phyloP scores from a whole-genome alignment of 2,113 vertebrate species.

The Uria aalge region DNA sequence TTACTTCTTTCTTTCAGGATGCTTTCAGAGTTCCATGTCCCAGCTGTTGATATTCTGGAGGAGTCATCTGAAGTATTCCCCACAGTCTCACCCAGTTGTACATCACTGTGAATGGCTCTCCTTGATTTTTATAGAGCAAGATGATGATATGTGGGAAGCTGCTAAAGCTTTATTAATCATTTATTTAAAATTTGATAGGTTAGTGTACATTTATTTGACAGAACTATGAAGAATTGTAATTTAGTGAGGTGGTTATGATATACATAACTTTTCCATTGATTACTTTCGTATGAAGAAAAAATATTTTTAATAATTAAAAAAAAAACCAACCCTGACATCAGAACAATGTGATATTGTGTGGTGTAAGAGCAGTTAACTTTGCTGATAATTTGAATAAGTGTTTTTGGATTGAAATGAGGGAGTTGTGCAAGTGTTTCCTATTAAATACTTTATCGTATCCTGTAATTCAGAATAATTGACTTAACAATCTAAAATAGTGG shows the following conservation, averaged over 20 bases:
- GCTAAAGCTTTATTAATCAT: conserved; percentile 78
- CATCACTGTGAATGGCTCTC: conserved; percentile 86
- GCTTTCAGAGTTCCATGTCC: conserved; percentile 66
- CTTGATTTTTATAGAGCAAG: conserved; percentile 89
- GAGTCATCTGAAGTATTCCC: conserved; percentile 27
- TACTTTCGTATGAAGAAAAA: not conserved
- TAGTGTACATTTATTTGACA: not conserved
- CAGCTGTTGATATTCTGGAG: conserved; percentile 78
- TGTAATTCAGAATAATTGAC: conserved; percentile 1
- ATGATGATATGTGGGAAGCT: conserved; percentile 95
- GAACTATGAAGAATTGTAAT: not conserved
- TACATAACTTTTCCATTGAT: not conserved
- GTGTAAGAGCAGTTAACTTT: not conserved
- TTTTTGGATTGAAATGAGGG: not conserved
- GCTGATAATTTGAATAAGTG: not conserved
- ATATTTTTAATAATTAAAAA: not conserved
- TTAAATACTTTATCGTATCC: not conserved
- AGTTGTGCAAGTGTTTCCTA: not conserved
- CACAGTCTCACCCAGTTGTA: not conserved
- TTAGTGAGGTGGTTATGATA: not conserved
- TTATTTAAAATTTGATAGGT: conserved; percentile 81
- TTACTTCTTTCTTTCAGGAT: not conserved
- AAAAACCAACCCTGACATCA: not conserved
- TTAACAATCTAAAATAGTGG: not conserved
- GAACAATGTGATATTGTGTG: not conserved